Evolutionary conservation across 1,140 invertebrate genomes (phyloP).

Genomic region (Pachypsylla venusta): DNA sequence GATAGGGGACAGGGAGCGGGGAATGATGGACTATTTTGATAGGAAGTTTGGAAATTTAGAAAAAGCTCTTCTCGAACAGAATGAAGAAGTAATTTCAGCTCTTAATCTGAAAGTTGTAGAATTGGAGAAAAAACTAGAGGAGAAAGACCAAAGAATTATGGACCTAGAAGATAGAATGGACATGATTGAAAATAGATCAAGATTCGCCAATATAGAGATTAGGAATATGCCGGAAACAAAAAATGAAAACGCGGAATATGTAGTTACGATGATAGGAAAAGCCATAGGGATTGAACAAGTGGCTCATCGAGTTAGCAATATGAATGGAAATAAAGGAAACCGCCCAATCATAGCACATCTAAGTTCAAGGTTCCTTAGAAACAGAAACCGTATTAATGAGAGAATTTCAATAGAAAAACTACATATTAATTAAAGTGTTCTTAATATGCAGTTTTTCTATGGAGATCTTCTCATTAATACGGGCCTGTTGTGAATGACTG

Average conservation of each 20-base stretch:
- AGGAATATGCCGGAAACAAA: conserved; percentile 1
- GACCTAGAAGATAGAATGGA: conserved; percentile 6
- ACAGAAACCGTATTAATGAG: too few species aligned
- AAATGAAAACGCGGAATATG: not conserved
- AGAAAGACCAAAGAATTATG: not conserved
- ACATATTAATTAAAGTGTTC: too few species aligned
- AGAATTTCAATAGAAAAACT: too few species aligned
- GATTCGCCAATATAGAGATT: not conserved
- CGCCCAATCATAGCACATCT: not conserved
- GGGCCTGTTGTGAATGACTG: too few species aligned
- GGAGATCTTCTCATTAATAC: too few species aligned
- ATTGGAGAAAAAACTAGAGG: not conserved
- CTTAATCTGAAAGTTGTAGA: not conserved
- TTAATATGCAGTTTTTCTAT: too few species aligned
- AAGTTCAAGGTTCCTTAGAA: not conserved
- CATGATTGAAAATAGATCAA: not conserved
- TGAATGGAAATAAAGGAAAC: not conserved
- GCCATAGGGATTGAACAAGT: not conserved
- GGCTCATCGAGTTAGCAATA: not conserved
- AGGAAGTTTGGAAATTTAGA: not conserved
- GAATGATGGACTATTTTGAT: not conserved
- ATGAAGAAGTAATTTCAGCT: not conserved
- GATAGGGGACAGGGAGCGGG: not conserved
- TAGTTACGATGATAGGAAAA: not conserved
- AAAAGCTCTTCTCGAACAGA: not conserved